Evolutionary conservation across 2,113 vertebrate genomes (phyloP).

Genomic region (Leucosticte australis): DNA sequence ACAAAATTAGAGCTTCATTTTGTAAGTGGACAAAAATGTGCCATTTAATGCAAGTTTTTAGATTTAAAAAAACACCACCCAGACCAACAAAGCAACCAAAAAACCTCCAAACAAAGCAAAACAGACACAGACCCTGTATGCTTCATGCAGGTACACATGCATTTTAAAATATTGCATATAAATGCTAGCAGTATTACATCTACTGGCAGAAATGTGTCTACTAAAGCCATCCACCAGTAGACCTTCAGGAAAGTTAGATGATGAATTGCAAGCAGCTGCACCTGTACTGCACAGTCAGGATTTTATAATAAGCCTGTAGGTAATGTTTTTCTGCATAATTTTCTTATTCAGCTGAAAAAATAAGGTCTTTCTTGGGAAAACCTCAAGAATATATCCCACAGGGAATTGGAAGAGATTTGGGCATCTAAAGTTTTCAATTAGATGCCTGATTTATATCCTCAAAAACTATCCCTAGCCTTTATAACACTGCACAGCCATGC

Average conservation of each 20-base stretch:
- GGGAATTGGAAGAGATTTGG: constrained; percentile 9
- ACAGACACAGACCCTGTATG: neutral
- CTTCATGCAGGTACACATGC: neutral
- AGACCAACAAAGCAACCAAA: neutral
- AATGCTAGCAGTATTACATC: constrained; percentile 43
- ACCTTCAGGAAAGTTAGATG: constrained; percentile 62
- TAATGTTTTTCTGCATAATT: constrained; percentile 32
- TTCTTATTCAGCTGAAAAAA: constrained; percentile 18
- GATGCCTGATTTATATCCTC: neutral
- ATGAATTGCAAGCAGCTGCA: constrained; percentile 74
- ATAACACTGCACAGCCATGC: neutral
- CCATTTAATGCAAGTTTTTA: neutral
- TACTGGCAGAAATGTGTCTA: constrained; percentile 58
- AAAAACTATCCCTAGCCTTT: neutral
- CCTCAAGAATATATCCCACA: neutral
- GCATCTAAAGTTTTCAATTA: neutral
- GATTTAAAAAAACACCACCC: neutral
- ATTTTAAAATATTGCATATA: neutral
- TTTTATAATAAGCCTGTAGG: constrained; percentile 68
- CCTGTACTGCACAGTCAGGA: constrained; percentile 69
- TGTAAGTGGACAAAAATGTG: neutral
- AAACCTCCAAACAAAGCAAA: neutral
- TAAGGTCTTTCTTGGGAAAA: neutral
- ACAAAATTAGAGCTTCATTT: neutral
- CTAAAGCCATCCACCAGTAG: constrained; percentile 65